phyloP scores from a whole-genome alignment of 2,888 invertebrate genomes.

The Xestia rhomboidea region DNA sequence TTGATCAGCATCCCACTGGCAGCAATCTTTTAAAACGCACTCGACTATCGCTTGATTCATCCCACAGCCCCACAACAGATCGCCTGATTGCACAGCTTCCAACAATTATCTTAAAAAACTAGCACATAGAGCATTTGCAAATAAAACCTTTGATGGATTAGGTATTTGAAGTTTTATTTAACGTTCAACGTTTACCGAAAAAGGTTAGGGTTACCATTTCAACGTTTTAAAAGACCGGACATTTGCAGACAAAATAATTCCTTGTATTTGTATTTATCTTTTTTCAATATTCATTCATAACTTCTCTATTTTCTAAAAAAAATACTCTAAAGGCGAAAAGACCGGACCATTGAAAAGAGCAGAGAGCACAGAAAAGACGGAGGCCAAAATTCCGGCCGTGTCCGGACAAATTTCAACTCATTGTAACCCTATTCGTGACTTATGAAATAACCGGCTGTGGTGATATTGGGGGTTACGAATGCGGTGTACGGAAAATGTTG shows the following conservation, averaged over 20 bases:
- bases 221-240: background rate
- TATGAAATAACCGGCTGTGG: background rate
- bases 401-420: background rate
- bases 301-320: background rate
- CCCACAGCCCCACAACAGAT: conserved; percentile 4
- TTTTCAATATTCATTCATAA: background rate
- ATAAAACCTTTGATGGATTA: conserved; percentile 28
- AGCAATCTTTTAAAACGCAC: conserved; percentile 40
- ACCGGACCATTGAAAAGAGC: background rate
- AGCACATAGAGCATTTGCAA: conserved; percentile 19
- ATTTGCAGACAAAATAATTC: background rate
- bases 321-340: background rate
- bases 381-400: background rate
- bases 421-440: background rate
- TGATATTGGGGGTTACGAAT: background rate
- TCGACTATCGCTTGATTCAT: conserved; percentile 18
- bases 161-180: conserved; percentile 25
- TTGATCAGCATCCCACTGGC: conserved; percentile 11
- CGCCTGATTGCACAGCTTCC: conserved; percentile 7
- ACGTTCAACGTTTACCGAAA: background rate
- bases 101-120: conserved; percentile 25
- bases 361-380: background rate
- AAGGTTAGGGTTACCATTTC: background rate
- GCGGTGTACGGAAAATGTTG: background rate
- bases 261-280: background rate